A percentile compares a stretch with the other conserved stretches of the same genome.
Evolutionary conservation across 1,140 invertebrate genomes (phyloP).

Genomic region (Zaprionus nigranus): DNA sequence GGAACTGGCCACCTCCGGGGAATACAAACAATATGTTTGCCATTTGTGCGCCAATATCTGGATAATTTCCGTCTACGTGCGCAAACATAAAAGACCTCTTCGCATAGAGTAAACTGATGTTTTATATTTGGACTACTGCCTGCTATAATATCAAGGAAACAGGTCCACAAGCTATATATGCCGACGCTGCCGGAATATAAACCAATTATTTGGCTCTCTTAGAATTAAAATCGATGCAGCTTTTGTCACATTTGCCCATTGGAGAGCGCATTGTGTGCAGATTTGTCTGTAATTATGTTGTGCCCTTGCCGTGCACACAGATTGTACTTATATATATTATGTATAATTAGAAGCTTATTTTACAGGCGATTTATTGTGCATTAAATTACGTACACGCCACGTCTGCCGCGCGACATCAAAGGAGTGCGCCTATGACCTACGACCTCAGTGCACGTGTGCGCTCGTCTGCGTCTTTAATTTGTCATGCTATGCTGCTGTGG

Average conservation of each 20-base stretch:
- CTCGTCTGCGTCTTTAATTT: not conserved
- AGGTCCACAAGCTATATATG: not conserved
- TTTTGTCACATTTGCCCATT: not conserved
- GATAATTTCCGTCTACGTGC: slow-evolving; percentile 59
- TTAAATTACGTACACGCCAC: not conserved
- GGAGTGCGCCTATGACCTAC: not conserved
- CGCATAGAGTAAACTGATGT: not conserved
- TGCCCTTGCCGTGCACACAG: too few species aligned
- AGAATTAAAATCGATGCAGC: not conserved
- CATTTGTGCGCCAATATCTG: slow-evolving; percentile 52
- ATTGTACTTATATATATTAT: not conserved
- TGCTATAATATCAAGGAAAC: not conserved
- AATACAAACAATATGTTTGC: slow-evolving; percentile 63
- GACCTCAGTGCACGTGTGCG: not conserved
- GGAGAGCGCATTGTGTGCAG: too few species aligned
- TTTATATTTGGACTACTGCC: slow-evolving; percentile 7
- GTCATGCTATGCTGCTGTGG: not conserved
- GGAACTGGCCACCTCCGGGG: slow-evolving; percentile 16
- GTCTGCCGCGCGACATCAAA: not conserved
- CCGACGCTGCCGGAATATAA: not conserved
- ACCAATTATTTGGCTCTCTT: not conserved
- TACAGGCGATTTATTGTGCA: not conserved
- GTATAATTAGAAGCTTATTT: slow-evolving; percentile 10
- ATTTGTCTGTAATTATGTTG: not conserved
- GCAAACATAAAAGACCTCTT: slow-evolving; percentile 37